Conservation (phyloP, 2,113 vertebrate species). For the Apodemus speciosus region DNA sequence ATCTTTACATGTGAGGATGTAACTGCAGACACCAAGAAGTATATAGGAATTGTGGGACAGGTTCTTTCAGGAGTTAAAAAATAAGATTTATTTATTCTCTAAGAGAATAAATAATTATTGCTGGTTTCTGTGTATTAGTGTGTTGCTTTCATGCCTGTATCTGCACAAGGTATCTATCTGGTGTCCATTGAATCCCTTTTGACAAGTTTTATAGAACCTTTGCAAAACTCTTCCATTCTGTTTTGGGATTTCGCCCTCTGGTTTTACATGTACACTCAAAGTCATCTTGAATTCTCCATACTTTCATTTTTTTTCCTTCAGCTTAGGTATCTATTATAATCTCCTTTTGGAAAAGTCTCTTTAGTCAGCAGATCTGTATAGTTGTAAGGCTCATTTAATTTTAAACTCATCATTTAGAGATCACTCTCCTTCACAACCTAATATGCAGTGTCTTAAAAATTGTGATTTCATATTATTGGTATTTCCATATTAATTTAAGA, state of each 20-base stretch:
- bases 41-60: neutral
- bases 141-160: neutral
- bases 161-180: fast-evolving
- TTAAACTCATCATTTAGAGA: neutral
- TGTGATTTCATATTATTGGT: neutral
- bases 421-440: neutral
- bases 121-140: neutral
- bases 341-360: neutral
- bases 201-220: no score
- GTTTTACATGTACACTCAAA: neutral
- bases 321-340: neutral
- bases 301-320: neutral
- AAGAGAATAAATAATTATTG: no score
- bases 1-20: neutral
- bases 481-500: neutral
- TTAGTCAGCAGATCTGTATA: neutral
- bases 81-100: neutral
- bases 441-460: neutral
- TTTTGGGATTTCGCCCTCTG: neutral
- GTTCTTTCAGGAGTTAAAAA: neutral
- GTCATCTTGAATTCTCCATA: neutral
- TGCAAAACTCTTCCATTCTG: neutral
- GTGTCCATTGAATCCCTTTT: neutral
- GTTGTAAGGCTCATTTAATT: neutral
- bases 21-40: neutral